Evolutionary conservation across 35 echinoderm and acorn worm genomes (phyloP).

Genomic region (Chiridota heheva): DNA sequence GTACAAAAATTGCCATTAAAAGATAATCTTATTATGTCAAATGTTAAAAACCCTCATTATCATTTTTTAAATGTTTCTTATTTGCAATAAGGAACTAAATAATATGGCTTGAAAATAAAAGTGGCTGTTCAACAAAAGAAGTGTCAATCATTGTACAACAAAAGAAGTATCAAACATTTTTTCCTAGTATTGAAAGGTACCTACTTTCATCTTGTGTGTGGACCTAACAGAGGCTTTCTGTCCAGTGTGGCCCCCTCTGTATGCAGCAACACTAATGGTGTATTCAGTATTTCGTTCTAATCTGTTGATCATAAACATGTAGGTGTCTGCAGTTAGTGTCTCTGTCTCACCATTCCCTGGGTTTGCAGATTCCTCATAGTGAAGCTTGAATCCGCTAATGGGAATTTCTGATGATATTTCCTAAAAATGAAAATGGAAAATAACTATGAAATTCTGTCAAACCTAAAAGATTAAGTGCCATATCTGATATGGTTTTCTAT

Average conservation of each 20-base stretch:
- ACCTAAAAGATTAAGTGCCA: too few species aligned
- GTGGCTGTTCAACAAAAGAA: too few species aligned
- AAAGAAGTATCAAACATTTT: too few species aligned
- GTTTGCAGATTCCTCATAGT: conserved; percentile 4
- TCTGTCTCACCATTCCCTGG: conserved; percentile 1
- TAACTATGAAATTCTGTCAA: neutral
- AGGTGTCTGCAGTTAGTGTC: neutral
- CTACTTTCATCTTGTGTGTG: conserved; percentile 17
- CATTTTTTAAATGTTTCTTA: too few species aligned
- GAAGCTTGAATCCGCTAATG: conserved; percentile 15
- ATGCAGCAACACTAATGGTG: conserved; percentile 17
- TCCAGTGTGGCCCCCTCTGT: conserved; percentile 13
- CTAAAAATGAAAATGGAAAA: neutral
- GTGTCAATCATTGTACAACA: too few species aligned
- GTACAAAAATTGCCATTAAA: too few species aligned
- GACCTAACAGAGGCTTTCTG: conserved; percentile 6
- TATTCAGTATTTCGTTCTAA: conserved; percentile 27
- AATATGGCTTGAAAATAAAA: too few species aligned
- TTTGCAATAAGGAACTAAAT: too few species aligned
- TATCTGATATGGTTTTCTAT: too few species aligned
- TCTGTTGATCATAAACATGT: conserved; percentile 2
- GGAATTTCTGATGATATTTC: neutral
- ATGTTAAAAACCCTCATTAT: too few species aligned
- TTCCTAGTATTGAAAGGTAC: too few species aligned
- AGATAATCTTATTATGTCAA: too few species aligned